These are phyloP conservation scores for Cylloceria caligata DNA, from an alignment of 2,888 invertebrate species.

Conservation along the genomic window DNA sequence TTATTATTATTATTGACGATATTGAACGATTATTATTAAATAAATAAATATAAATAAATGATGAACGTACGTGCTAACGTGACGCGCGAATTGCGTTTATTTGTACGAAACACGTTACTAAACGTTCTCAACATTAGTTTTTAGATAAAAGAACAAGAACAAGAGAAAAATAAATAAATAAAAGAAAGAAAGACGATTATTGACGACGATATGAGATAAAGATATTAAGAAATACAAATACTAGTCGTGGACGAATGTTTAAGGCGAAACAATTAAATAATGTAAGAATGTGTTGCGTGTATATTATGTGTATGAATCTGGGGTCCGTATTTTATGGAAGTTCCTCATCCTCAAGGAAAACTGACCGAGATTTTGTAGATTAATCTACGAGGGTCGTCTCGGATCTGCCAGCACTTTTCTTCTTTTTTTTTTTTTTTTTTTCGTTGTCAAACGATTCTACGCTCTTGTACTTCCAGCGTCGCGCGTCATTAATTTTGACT, in stretches of 20 bases:
- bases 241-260: constrained; percentile 71
- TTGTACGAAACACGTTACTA: constrained; percentile 70
- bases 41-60: constrained; percentile 55
- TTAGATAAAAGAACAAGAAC: constrained; percentile 36
- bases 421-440: constrained; percentile 51
- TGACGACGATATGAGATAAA: constrained; percentile 48
- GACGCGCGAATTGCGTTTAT: constrained; percentile 67
- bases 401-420: constrained; percentile 76
- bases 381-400: constrained; percentile 76
- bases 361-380: constrained; percentile 81
- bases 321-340: constrained; percentile 82
- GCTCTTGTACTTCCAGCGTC: constrained; percentile 53
- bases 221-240: constrained; percentile 61
- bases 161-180: constrained; percentile 5
- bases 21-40: constrained; percentile 70
- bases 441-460: constrained; percentile 13
- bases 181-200: constrained; percentile 38
- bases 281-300: constrained; percentile 75
- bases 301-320: constrained; percentile 75
- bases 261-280: constrained; percentile 69
- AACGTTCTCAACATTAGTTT: constrained; percentile 61
- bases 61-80: constrained; percentile 63
- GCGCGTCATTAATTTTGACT: neutral
- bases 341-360: constrained; percentile 81
- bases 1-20: constrained; percentile 71